Conservation (phyloP, 2,888 invertebrate genomes). For the Tanytarsus gracilentus region DNA sequence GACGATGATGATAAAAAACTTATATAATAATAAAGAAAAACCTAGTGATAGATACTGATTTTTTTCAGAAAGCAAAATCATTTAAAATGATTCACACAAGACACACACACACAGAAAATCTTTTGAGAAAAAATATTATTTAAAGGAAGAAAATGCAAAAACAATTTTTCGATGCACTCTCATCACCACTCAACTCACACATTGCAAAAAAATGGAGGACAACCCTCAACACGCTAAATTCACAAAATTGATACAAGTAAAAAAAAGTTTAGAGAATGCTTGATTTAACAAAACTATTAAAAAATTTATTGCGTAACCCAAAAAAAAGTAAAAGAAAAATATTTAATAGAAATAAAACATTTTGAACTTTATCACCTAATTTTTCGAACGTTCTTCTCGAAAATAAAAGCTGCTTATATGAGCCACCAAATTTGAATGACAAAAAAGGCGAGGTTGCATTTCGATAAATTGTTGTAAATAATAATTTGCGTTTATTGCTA, state of each 20-base stretch:
- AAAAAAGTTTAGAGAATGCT: conserved; percentile 5
- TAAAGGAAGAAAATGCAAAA: too few relatives aligned
- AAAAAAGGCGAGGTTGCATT: too few relatives aligned
- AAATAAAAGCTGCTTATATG: too few relatives aligned
- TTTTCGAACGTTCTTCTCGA: too few relatives aligned
- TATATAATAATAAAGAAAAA: conserved; percentile 13
- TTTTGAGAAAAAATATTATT: too few relatives aligned
- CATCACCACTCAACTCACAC: background rate
- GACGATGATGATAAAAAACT: conserved; percentile 4
- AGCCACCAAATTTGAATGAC: too few relatives aligned
- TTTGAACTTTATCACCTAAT: background rate
- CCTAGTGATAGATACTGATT: conserved; percentile 6
- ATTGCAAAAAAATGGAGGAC: background rate
- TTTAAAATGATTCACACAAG: too few relatives aligned
- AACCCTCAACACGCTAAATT: conserved; percentile 12
- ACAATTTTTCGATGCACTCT: background rate
- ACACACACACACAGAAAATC: too few relatives aligned
- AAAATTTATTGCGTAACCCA: conserved; percentile 15
- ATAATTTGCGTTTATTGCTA: too few relatives aligned
- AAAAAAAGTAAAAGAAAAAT: conserved; percentile 6
- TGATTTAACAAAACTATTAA: background rate
- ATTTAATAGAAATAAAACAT: conserved; percentile 5
- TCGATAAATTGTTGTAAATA: too few relatives aligned
- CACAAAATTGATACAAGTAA: conserved; percentile 10
- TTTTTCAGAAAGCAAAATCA: too few relatives aligned